Percentiles rank a stretch among this genome's conserved stretches.
Conservation (phyloP, 2,113 vertebrate genomes). For the Silurus asotus region DNA sequence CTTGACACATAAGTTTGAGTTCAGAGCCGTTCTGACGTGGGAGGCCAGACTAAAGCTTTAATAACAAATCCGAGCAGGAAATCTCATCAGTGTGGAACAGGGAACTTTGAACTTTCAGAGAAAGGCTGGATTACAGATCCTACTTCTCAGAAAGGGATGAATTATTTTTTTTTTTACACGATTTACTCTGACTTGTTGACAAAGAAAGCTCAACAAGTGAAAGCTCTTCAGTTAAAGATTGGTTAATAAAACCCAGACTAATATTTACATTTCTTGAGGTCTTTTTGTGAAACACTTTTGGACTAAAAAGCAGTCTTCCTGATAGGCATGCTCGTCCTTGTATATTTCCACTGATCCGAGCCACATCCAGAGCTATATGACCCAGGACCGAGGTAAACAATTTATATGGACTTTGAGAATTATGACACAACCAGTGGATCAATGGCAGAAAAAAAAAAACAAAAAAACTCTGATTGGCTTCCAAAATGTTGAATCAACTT, state of each 20-base stretch:
- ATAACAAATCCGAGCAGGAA: constrained; percentile 32
- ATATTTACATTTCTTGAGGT: not conserved
- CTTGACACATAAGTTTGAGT: constrained; percentile 5
- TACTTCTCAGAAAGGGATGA: constrained; percentile 23
- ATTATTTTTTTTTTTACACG: not conserved
- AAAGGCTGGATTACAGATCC: constrained; percentile 38
- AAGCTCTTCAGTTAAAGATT: not conserved
- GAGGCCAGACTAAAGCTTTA: constrained; percentile 21
- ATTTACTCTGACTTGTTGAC: not conserved
- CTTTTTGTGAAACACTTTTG: not conserved
- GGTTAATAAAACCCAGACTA: not conserved
- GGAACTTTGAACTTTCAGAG: constrained; percentile 41
- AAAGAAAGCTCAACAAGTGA: constrained; percentile 33
- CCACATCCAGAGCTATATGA: not conserved
- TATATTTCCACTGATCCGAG: constrained; percentile 21
- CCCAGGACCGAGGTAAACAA: not conserved
- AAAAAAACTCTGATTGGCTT: not conserved
- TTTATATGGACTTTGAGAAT: not conserved
- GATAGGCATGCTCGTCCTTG: not conserved
- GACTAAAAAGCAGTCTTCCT: not conserved
- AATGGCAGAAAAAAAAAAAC: not conserved
- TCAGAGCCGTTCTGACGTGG: not conserved
- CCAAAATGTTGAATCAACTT: not conserved
- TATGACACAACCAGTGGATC: not conserved
- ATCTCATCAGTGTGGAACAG: constrained; percentile 35